Evolutionary conservation across 2,888 invertebrate species (phyloP), one percentile per base, ranked within the genome.

Genomic region (Sinohyriopsis cumingii): DNA sequence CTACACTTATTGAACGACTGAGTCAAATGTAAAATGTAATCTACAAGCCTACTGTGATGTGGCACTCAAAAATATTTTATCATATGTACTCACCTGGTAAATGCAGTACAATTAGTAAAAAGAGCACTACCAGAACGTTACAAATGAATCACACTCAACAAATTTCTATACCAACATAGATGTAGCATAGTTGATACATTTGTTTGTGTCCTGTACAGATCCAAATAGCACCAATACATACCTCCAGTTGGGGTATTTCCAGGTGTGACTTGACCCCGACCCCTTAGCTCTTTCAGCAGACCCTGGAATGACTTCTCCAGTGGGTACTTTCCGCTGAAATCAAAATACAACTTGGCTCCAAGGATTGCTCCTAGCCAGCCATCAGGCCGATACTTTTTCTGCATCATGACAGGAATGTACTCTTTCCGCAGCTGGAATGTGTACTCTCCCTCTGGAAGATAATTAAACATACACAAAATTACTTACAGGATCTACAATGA

Each of bases 291-390:
- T 72, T 85, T 87, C 61, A 86, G 66, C 53, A 88, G 78, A 20
- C 86, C 87, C 25, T 77, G 74, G 67, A 82, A 83, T 22, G 83
- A 81, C 63, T 84, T 84, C 28, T 87, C 87, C 71, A 87, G 85
- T 3, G 85, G 83, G 72, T 85, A 84, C 76, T 87, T 87, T 5
- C 88, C 87, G 68, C 86, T 87, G 75, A 88, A 87, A 73, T 89
- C 88, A 62, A 86, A 85, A 80, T 84, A 88, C 4, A 86, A 73
- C 68, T 88, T 88, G 59, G 86, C 85, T 3, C 88, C 89, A 7
- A 88, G 75, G 28, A 88, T 80, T 60, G 82, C 80, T 18, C 87
- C 88, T 6, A 89, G 83, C 89, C 89, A 89, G 56, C 88, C 88
- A 67, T 88, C 88, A 2, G 89, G 88, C 15, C 84, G 78, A 76